These are phyloP conservation scores for Agrotis puta DNA, from an alignment of 2,888 invertebrate genomes.

Conservation along the genomic window DNA sequence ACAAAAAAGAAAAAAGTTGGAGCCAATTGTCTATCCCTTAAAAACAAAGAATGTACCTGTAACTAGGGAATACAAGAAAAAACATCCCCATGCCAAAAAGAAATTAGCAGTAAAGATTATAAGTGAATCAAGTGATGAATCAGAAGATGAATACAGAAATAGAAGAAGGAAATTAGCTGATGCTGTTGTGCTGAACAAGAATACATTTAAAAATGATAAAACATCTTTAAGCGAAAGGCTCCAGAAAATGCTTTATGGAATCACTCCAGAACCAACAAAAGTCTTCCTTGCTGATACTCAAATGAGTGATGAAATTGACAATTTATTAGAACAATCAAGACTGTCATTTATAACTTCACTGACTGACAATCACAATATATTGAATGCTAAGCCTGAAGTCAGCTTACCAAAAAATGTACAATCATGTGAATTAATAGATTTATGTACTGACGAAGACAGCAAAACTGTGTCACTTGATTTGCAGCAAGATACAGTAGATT, in stretches of 20 bases:
- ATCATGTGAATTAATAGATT: constrained; percentile 71
- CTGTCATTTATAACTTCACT: constrained; percentile 60
- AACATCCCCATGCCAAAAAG: constrained; percentile 73
- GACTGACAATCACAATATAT: constrained; percentile 50
- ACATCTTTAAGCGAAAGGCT: constrained; percentile 84
- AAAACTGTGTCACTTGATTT: constrained; percentile 49
- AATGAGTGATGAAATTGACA: constrained; percentile 45
- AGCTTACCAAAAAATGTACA: constrained; percentile 46
- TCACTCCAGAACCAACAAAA: constrained; percentile 65
- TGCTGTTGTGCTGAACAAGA: constrained; percentile 87
- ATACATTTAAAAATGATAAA: constrained; percentile 75
- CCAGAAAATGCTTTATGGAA: constrained; percentile 81
- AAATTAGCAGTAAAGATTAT: constrained; percentile 72
- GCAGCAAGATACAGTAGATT: constrained; percentile 68
- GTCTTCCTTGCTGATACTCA: constrained; percentile 55
- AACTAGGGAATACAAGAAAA: constrained; percentile 74
- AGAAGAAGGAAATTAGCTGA: constrained; percentile 89
- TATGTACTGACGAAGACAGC: constrained; percentile 73
- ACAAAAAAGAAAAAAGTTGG: constrained; percentile 76
- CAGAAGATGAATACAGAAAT: constrained; percentile 85
- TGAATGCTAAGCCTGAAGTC: constrained; percentile 43
- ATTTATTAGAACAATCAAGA: constrained; percentile 43
- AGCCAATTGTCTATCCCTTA: constrained; percentile 56
- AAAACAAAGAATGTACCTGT: constrained; percentile 54
- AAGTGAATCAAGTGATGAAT: constrained; percentile 84